These are phyloP conservation scores for Mnemiopsis leidyi DNA, from an alignment of 37 sponge, comb jelly and placozoan species.

Conservation along the genomic window DNA sequence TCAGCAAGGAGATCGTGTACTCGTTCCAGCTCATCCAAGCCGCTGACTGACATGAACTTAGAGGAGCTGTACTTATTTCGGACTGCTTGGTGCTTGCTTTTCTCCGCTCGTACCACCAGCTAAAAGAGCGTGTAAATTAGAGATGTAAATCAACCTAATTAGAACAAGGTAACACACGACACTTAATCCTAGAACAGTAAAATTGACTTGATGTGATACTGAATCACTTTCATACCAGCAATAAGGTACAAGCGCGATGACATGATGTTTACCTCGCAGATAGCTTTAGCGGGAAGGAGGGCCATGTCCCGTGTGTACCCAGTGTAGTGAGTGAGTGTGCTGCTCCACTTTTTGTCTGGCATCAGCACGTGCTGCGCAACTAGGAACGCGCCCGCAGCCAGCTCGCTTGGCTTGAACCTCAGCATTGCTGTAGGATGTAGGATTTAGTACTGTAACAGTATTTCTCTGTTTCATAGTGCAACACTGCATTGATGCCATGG, in stretches of 20 bases:
- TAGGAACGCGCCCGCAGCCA: constrained; percentile 77
- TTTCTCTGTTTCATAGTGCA: no score
- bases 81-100: constrained; percentile 91
- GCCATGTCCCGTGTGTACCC: constrained; percentile 42
- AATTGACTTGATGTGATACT: no score
- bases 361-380: constrained; percentile 31
- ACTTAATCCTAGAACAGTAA: no score
- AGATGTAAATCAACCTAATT: no score
- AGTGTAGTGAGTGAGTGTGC: constrained; percentile 47
- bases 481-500: no score
- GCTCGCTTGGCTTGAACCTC: constrained; percentile 75
- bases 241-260: no score
- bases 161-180: no score
- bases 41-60: constrained; percentile 74
- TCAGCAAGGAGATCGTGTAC: constrained; percentile 8
- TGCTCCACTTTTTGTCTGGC: background rate
- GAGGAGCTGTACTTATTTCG: constrained; percentile 81
- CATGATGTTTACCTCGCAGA: constrained; percentile 34
- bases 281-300: constrained; percentile 53
- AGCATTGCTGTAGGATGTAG: constrained; percentile 67
- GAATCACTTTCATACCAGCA: no score
- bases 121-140: background rate
- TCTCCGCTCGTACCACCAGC: constrained; percentile 72
- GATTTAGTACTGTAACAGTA: no score
- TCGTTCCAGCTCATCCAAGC: background rate